Evolutionary conservation across 2,113 vertebrate genomes (phyloP).

Genomic region (Conger conger): DNA sequence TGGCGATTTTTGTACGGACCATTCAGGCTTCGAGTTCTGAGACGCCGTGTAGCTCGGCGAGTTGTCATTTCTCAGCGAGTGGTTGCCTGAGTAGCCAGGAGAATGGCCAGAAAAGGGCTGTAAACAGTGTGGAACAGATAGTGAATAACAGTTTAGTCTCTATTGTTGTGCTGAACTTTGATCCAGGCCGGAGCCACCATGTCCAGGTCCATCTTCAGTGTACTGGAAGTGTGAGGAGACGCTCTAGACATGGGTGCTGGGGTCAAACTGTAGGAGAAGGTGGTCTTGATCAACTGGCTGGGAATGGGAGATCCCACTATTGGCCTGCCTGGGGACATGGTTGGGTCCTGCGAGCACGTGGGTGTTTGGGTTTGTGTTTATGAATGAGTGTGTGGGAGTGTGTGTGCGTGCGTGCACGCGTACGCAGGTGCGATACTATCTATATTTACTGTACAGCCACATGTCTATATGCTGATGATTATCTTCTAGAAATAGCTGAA

Average conservation of each 20-base stretch:
- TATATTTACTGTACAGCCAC: neutral
- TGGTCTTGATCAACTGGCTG: neutral
- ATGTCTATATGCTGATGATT: neutral
- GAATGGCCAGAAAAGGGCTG: neutral
- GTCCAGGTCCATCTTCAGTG: neutral
- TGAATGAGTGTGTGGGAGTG: constrained; percentile 23
- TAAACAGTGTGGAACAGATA: constrained; percentile 37
- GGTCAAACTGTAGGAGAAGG: neutral
- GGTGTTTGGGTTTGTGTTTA: neutral
- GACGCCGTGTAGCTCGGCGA: neutral
- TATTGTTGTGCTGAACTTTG: constrained; percentile 16
- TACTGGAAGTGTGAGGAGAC: neutral
- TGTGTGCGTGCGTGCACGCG: constrained; percentile 4
- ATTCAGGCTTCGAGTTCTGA: neutral
- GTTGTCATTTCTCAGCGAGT: neutral
- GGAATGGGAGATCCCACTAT: neutral
- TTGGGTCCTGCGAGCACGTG: neutral
- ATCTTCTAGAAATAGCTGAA: neutral
- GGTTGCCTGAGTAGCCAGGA: neutral
- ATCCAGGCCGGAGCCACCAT: constrained; percentile 6
- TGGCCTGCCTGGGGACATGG: neutral
- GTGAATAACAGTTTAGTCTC: neutral
- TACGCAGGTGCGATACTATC: neutral
- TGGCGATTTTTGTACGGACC: neutral
- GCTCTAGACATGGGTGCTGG: neutral